Evolutionary conservation across 2,888 invertebrate genomes (phyloP), one percentile per base, ranked within the genome.

Genomic region (Heliconius charithonia): DNA sequence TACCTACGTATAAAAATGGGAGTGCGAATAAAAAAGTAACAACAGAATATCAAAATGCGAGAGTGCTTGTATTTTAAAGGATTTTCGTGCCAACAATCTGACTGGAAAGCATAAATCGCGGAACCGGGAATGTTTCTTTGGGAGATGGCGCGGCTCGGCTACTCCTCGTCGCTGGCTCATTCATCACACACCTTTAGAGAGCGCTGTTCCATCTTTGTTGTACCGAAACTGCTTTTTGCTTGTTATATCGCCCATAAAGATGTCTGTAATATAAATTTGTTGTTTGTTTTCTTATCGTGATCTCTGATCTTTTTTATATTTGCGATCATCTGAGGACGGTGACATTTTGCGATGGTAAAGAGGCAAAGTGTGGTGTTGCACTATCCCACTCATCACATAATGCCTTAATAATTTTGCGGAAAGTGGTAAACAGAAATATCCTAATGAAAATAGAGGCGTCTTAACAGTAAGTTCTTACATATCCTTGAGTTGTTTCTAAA

Each of bases 71-170:
- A 76, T 88, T 86, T 88, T 86, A 81, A 85, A 83, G 79, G 82
- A 85, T 86, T 84, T 85, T 85, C 85, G 86, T 88, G 86, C 85
- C 83, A 82, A 82, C 81, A 80, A 78, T 79, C 76, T 82, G 81
- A 82, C 79, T 81, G 81, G 72, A 80, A 73, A 76, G 75, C 78
- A 82, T 83, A 82, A 83, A 81, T 81, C 78, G 76, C 63, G 66
- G 79, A 65, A 78, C 65, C 79, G 80, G 75, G 82, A 72, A 78
- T 76, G 75, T 78, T 80, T 79, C 75, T 78, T 78, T 80, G 79
- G 82, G 81, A 78, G 76, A 76, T 69, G 72, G 72, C 79, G 80
- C 69, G 80, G 78, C 70, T 76, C 69, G 71, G 70, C 79, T 76
- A 79, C 80, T 82, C 80, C 75, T 80, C 71, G 79, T 81, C 69